A percentile compares a stretch with the other conserved stretches of the same genome.
Evolutionary conservation across 2,888 invertebrate species (phyloP).

Genomic region (Physocephala rufipes): DNA sequence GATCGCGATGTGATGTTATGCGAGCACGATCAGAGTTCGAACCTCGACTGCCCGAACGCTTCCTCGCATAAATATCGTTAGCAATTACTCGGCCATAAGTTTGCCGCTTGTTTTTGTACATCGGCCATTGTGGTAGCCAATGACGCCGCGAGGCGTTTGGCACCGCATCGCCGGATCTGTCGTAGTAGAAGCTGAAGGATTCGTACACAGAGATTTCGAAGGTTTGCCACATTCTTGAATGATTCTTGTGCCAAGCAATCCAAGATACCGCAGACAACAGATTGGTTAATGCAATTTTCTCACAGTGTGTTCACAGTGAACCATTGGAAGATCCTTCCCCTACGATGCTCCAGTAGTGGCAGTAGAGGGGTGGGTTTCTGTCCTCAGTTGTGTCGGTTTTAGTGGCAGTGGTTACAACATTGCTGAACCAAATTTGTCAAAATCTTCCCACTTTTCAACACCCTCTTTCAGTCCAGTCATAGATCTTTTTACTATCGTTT

Average conservation of each 20-base stretch:
- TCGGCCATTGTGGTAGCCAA: background rate
- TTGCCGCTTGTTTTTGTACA: conserved; percentile 50
- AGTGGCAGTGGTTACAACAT: conserved; percentile 43
- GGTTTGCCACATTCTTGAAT: too few species aligned
- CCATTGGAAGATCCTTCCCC: too few species aligned
- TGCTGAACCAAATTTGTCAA: conserved; percentile 64
- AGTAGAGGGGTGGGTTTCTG: too few species aligned
- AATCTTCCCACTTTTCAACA: conserved; percentile 65
- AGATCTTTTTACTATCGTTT: conserved; percentile 39
- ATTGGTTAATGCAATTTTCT: background rate
- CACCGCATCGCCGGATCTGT: background rate
- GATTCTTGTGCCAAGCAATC: too few species aligned
- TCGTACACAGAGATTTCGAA: too few species aligned
- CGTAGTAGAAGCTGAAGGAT: background rate
- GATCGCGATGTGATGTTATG: conserved; percentile 63
- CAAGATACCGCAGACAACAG: too few species aligned
- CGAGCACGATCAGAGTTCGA: conserved; percentile 43
- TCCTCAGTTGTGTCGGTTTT: conserved; percentile 1
- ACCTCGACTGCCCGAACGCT: conserved; percentile 57
- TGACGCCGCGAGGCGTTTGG: conserved; percentile 26
- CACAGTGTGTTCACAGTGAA: background rate
- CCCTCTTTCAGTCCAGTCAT: conserved; percentile 46
- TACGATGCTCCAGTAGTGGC: too few species aligned
- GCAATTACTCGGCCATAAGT: conserved; percentile 65
- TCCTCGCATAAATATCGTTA: conserved; percentile 64